phyloP scores from a whole-genome alignment of 2,797 vertebrate species.

The Cyclura pinguis region DNA sequence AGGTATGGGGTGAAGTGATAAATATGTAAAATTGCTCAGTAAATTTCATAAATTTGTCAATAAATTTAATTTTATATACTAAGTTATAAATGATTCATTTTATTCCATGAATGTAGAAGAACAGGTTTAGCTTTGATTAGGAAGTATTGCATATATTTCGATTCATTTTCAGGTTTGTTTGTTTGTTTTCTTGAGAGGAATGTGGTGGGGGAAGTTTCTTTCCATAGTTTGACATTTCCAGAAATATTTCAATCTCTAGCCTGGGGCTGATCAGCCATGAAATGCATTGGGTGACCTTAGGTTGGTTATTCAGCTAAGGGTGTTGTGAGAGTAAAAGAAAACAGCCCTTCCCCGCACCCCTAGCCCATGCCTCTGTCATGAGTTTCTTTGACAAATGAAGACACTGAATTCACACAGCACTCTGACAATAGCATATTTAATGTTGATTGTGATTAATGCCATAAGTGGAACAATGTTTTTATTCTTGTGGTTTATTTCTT shows the following conservation, averaged over 20 bases:
- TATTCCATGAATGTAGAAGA: not conserved
- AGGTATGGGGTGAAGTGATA: not conserved
- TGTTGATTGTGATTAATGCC: conserved; percentile 6
- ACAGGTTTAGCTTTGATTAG: not conserved
- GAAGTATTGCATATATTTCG: not conserved
- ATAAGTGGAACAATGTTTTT: conserved; percentile 30
- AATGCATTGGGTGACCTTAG: not conserved
- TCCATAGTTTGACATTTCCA: not conserved
- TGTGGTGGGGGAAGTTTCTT: not conserved
- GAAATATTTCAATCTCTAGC: not conserved
- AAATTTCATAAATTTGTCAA: not conserved
- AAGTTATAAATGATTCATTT: no score
- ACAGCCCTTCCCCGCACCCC: fast-evolving
- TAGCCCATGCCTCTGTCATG: not conserved
- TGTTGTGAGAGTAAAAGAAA: not conserved
- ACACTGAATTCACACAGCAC: not conserved
- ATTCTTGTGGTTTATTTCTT: conserved; percentile 55
- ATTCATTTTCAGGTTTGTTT: not conserved
- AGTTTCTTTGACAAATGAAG: not conserved
- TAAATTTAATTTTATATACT: not conserved
- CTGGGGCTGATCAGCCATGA: not conserved
- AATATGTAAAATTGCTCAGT: not conserved
- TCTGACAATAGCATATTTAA: conserved; percentile 22
- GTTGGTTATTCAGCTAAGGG: not conserved
- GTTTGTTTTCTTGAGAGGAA: not conserved